These are phyloP conservation scores for Perithous albicinctus DNA, from an alignment of 2,888 invertebrate genomes.

Conservation along the genomic window DNA sequence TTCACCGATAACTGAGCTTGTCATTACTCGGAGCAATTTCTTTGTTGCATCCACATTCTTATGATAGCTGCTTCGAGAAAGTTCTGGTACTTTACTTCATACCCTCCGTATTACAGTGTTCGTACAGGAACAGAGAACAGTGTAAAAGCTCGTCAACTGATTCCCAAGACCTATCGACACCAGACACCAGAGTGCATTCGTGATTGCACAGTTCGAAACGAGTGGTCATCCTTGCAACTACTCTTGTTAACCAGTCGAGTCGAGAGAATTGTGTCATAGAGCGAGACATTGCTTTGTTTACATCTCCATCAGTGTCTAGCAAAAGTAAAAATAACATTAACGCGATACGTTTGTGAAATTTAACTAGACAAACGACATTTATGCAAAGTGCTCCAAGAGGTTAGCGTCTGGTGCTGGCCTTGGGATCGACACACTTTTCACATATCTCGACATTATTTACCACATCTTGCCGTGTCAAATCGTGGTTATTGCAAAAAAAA, in stretches of 20 bases:
- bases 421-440: neutral
- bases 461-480: neutral
- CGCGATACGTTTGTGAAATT: neutral
- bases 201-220: too few relatives aligned
- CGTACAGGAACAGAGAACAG: too few relatives aligned
- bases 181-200: too few relatives aligned
- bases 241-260: neutral
- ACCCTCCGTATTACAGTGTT: too few relatives aligned
- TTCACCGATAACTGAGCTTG: too few relatives aligned
- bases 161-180: too few relatives aligned
- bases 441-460: neutral
- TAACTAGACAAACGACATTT: neutral
- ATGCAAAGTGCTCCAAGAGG: slow-evolving; percentile 15
- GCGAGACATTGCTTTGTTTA: neutral
- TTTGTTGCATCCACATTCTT: too few relatives aligned
- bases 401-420: slow-evolving; percentile 54
- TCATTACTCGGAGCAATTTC: too few relatives aligned
- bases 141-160: too few relatives aligned
- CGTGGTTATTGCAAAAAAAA: neutral
- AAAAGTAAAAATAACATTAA: neutral
- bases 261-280: neutral
- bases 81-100: too few relatives aligned
- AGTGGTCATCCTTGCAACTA: neutral
- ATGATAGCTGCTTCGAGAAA: too few relatives aligned
- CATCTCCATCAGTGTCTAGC: neutral